phyloP scores from a whole-genome alignment of 2,888 invertebrate species.

The Alitta virens region DNA sequence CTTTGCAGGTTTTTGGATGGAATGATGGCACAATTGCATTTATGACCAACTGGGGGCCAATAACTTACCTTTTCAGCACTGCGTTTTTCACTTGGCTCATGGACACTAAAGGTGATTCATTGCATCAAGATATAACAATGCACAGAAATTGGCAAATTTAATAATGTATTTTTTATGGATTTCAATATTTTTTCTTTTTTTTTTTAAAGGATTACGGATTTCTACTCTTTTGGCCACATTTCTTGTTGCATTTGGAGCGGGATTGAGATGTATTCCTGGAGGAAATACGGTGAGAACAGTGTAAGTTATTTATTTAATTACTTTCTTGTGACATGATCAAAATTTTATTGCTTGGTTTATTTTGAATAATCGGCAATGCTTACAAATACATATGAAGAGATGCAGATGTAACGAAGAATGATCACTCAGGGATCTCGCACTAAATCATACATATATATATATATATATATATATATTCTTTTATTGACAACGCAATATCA shows the following conservation, averaged over 20 bases:
- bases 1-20: slow-evolving; percentile 40
- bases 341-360: too few relatives aligned
- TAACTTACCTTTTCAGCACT: slow-evolving; percentile 47
- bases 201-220: background rate
- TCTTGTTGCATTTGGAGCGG: background rate
- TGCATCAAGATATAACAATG: too few relatives aligned
- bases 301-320: too few relatives aligned
- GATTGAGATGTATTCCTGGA: background rate
- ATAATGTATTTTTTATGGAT: background rate
- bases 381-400: too few relatives aligned
- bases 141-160: too few relatives aligned
- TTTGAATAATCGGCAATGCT: too few relatives aligned
- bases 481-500: too few relatives aligned
- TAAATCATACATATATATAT: too few relatives aligned
- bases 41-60: slow-evolving; percentile 53
- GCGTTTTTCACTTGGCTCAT: slow-evolving; percentile 53
- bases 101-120: slow-evolving; percentile 33
- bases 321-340: too few relatives aligned
- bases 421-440: too few relatives aligned
- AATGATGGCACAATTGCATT: slow-evolving; percentile 45
- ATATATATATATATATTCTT: too few relatives aligned
- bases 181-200: background rate
- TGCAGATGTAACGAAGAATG: too few relatives aligned
- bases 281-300: background rate
- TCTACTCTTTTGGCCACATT: background rate